Conservation (phyloP, 1,140 invertebrate species). For the Bombus balteatus region DNA sequence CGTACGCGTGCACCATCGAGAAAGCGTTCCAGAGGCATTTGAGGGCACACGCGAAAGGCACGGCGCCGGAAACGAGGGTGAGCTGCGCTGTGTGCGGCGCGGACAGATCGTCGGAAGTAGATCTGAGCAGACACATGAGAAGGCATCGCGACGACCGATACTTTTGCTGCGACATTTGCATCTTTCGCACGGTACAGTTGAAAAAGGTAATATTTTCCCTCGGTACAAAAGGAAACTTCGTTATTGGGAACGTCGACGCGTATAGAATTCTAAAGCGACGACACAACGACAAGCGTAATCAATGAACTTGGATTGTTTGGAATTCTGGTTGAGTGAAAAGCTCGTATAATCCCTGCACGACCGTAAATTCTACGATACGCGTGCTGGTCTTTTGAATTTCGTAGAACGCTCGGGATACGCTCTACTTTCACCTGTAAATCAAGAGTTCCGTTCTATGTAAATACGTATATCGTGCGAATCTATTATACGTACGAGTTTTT, state of each 20-base stretch:
- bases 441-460: not conserved
- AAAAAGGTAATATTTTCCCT: slow-evolving; percentile 80
- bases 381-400: slow-evolving; percentile 6
- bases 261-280: slow-evolving; percentile 5
- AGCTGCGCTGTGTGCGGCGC: slow-evolving; percentile 85
- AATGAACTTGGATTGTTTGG: slow-evolving; percentile 28
- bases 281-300: not conserved
- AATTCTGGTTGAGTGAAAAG: not conserved
- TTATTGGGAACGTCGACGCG: not conserved
- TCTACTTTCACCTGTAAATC: slow-evolving; percentile 12
- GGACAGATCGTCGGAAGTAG: slow-evolving; percentile 82
- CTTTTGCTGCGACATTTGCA: slow-evolving; percentile 85
- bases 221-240: not conserved
- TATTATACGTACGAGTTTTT: not conserved
- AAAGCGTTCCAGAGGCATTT: slow-evolving; percentile 84
- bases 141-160: slow-evolving; percentile 84
- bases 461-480: not conserved
- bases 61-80: slow-evolving; percentile 79
- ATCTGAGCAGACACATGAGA: slow-evolving; percentile 83
- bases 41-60: slow-evolving; percentile 79
- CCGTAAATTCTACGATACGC: slow-evolving; percentile 20
- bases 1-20: slow-evolving; percentile 85
- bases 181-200: slow-evolving; percentile 84
- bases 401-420: not conserved
- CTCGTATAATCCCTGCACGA: slow-evolving; percentile 7